phyloP scores from a whole-genome alignment of 1,140 invertebrate species.

The Xylocopa sonorina region DNA sequence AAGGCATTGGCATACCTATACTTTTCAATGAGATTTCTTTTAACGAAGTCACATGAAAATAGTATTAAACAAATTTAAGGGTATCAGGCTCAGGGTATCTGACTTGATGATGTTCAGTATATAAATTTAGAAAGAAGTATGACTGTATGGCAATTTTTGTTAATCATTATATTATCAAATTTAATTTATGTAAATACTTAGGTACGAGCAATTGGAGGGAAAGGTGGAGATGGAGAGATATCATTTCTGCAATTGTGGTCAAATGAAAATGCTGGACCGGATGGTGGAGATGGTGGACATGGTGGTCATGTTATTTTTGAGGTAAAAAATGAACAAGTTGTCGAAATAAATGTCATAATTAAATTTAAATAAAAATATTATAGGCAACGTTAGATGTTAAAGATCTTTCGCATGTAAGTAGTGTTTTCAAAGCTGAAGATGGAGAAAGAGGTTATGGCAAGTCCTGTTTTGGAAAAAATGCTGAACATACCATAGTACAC shows the following conservation, averaged over 20 bases:
- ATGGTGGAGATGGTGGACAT: conserved; percentile 98
- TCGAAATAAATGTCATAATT: conserved; percentile 1
- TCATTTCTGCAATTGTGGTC: conserved; percentile 90
- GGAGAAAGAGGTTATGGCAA: conserved; percentile 90
- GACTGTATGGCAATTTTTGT: no score
- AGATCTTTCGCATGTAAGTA: conserved; percentile 87
- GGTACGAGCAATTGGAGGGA: conserved; percentile 88
- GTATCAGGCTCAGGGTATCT: no score
- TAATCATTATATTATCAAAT: no score
- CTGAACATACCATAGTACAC: conserved; percentile 88
- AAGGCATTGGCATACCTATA: no score
- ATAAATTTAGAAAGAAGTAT: no score
- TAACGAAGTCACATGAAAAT: no score
- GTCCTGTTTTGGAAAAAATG: conserved; percentile 94
- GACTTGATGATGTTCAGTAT: no score
- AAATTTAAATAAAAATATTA: conserved; percentile 9
- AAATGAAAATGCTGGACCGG: conserved; percentile 95
- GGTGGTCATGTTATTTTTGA: conserved; percentile 98
- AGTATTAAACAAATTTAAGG: no score
- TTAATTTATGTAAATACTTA: conserved; percentile 48
- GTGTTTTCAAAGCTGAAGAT: conserved; percentile 84
- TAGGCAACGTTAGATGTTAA: conserved; percentile 86
- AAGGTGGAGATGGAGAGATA: conserved; percentile 95
- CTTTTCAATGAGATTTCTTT: no score
- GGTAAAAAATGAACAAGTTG: conserved; percentile 76